phyloP scores from a whole-genome alignment of 2,797 vertebrate species.

The Molossus molossus region DNA sequence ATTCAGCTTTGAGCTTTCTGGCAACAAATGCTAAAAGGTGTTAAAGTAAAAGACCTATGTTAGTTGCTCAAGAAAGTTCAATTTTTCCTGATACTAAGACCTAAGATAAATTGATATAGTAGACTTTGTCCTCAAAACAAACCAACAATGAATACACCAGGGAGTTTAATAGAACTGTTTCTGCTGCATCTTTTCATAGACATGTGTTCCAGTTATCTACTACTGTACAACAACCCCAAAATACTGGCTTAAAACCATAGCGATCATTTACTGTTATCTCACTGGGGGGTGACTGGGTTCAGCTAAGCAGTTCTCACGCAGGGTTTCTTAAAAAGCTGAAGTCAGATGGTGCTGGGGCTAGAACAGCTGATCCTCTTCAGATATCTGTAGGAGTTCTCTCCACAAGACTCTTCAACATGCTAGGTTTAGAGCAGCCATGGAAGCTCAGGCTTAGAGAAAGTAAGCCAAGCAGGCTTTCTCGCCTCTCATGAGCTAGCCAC shows the following conservation, averaged over 20 bases:
- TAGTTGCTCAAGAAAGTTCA: neutral
- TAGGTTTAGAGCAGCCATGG: neutral
- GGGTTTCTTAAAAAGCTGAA: neutral
- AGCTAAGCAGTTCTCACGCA: neutral
- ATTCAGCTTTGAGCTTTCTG: slow-evolving; percentile 53
- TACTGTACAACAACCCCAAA: neutral
- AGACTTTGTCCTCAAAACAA: neutral
- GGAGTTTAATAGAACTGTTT: neutral
- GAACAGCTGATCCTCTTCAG: neutral
- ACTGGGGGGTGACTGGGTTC: neutral
- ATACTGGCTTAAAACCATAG: neutral
- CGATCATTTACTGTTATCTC: neutral
- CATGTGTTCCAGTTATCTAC: neutral
- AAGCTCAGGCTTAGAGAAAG: neutral
- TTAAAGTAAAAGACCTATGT: neutral
- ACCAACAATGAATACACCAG: neutral
- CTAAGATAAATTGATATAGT: neutral
- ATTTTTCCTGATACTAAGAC: neutral
- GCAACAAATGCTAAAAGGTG: neutral
- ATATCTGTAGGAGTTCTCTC: neutral
- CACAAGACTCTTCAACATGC: neutral
- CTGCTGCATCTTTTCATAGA: neutral
- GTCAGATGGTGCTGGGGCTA: neutral
- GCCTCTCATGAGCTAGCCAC: neutral
- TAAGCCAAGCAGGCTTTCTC: neutral